These are phyloP conservation scores for Ypsolopha scabrella DNA, from an alignment of 2,888 invertebrate species.

Conservation along the genomic window DNA sequence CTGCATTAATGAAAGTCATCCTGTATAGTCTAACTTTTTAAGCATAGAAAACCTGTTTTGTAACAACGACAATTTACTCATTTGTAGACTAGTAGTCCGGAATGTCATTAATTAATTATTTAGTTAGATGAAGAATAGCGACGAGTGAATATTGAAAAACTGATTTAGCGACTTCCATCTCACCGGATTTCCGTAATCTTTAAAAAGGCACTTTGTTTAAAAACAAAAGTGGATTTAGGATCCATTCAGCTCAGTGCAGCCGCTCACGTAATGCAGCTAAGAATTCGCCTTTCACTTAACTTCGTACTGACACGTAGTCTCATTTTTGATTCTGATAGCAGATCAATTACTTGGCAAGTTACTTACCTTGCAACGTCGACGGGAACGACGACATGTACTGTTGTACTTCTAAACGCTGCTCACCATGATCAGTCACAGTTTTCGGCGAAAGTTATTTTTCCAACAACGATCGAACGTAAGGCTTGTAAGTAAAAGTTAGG, in stretches of 20 bases:
- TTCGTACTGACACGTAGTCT: slow-evolving; percentile 61
- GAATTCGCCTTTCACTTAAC: slow-evolving; percentile 65
- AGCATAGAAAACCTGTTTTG: too few relatives aligned
- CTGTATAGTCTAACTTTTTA: too few relatives aligned
- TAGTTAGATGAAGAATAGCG: too few relatives aligned
- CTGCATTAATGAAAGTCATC: too few relatives aligned
- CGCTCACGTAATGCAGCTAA: slow-evolving; percentile 46
- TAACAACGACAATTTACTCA: too few relatives aligned
- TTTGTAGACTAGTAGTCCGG: too few relatives aligned
- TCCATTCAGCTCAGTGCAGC: slow-evolving; percentile 5
- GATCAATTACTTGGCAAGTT: slow-evolving; percentile 17
- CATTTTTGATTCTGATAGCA: slow-evolving; percentile 37
- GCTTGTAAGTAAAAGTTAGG: slow-evolving; percentile 26
- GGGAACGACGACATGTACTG: slow-evolving; percentile 6
- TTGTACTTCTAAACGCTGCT: slow-evolving; percentile 22
- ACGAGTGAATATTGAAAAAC: too few relatives aligned
- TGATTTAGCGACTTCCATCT: too few relatives aligned
- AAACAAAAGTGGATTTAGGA: slow-evolving; percentile 3
- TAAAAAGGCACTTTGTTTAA: too few relatives aligned
- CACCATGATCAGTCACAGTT: slow-evolving; percentile 35
- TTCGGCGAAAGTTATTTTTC: slow-evolving; percentile 23
- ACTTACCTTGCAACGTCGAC: slow-evolving; percentile 37
- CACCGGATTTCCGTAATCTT: too few relatives aligned
- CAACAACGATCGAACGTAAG: not conserved
- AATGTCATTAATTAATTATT: too few relatives aligned